Percentiles rank a stretch among this genome's conserved stretches.
phyloP scores from a whole-genome alignment of 2,113 vertebrate genomes.

The Ceyx cyanopectus region DNA sequence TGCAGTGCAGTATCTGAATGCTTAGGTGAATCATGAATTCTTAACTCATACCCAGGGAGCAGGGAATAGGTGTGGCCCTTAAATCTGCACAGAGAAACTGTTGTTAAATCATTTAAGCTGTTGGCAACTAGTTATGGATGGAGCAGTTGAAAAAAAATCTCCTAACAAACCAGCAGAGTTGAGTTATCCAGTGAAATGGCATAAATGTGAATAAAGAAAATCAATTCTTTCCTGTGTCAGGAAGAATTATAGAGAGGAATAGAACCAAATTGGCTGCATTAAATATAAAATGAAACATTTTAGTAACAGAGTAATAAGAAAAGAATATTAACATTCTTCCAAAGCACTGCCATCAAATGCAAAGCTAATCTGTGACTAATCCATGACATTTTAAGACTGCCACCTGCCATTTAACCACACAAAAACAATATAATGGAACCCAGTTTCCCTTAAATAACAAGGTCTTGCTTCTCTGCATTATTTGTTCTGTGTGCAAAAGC shows the following conservation, averaged over 20 bases:
- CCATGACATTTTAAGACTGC: constrained; percentile 48
- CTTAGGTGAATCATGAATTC: not conserved
- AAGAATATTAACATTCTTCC: constrained; percentile 5
- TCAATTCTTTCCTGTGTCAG: not conserved
- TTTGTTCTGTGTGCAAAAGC: constrained; percentile 26
- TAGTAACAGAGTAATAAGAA: constrained; percentile 11
- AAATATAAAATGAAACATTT: constrained; percentile 28
- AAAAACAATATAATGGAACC: constrained; percentile 15
- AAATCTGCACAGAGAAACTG: not conserved
- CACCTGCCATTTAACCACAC: constrained; percentile 41
- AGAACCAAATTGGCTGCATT: not conserved
- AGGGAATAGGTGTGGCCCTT: not conserved
- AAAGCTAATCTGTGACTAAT: constrained; percentile 35
- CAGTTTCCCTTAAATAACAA: constrained; percentile 54
- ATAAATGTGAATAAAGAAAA: not conserved
- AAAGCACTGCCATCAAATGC: too few relatives aligned
- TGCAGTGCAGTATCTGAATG: not conserved
- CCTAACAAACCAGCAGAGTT: not conserved
- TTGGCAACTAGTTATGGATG: not conserved
- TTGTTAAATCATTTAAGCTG: not conserved
- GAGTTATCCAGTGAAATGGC: not conserved
- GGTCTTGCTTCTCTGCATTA: constrained; percentile 12
- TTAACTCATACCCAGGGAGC: not conserved
- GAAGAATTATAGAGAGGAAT: constrained; percentile 1
- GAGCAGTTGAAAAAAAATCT: not conserved